phyloP scores from a whole-genome alignment of 2,797 vertebrate species.

The Leptodactylus fallax region DNA sequence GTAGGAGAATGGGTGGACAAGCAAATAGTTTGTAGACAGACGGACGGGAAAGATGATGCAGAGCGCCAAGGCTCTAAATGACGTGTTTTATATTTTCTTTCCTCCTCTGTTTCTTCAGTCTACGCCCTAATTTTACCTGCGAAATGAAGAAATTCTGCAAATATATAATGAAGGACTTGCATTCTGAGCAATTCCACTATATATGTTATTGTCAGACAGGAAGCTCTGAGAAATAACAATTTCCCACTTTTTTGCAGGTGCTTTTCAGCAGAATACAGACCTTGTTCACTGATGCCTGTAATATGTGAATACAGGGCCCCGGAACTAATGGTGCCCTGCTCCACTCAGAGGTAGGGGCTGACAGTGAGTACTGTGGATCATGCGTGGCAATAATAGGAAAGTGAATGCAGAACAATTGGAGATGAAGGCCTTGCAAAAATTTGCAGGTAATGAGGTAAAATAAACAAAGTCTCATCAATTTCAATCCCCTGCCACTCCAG shows the following conservation, averaged over 20 bases:
- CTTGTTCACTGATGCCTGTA: background rate
- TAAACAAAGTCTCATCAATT: no score
- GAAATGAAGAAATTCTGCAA: background rate
- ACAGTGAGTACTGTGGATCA: no score
- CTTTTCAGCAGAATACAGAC: background rate
- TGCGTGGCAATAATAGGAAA: no score
- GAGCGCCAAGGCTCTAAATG: background rate
- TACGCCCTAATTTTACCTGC: background rate
- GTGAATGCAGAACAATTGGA: no score
- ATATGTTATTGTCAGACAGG: background rate
- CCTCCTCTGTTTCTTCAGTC: background rate
- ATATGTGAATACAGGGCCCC: background rate
- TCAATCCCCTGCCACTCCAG: no score
- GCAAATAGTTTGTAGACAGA: background rate
- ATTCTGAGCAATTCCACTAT: background rate
- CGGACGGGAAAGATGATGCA: background rate
- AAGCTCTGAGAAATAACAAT: background rate
- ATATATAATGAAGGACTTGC: no score
- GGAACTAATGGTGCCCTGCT: no score
- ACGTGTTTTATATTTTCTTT: slow-evolving; percentile 27
- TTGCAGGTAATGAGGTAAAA: no score
- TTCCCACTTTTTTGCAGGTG: background rate
- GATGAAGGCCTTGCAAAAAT: no score
- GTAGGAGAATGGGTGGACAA: background rate
- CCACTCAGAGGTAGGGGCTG: no score